Evolutionary conservation across 1,140 invertebrate genomes (phyloP).

Genomic region (Drosophila nigrodunni): DNA sequence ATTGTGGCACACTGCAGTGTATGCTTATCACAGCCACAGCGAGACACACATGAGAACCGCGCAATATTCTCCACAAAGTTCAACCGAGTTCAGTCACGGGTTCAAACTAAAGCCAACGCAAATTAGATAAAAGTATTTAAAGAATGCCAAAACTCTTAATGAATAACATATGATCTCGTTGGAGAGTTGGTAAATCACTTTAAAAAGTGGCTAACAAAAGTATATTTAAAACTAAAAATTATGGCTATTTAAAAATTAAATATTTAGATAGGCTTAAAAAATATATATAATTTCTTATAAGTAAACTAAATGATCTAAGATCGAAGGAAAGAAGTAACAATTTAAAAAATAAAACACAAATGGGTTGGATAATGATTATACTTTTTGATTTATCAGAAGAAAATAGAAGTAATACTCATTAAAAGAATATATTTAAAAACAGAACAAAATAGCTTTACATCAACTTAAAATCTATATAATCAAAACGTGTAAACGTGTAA

Average conservation of each 20-base stretch:
- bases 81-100: constrained; percentile 29
- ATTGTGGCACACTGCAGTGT: constrained; percentile 29
- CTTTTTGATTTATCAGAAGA: too few species aligned
- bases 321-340: too few species aligned
- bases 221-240: neutral
- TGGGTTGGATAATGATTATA: too few species aligned
- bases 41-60: constrained; percentile 9
- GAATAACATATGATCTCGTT: neutral
- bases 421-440: too few species aligned
- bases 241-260: neutral
- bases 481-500: too few species aligned
- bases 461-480: too few species aligned
- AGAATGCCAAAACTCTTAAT: constrained; percentile 9
- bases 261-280: neutral
- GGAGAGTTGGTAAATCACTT: neutral
- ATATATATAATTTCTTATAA: too few species aligned
- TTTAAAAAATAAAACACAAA: too few species aligned
- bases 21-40: constrained; percentile 16
- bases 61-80: constrained; percentile 10
- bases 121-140: constrained; percentile 23
- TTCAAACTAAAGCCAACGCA: constrained; percentile 16
- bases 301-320: too few species aligned
- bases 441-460: too few species aligned
- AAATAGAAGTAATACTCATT: too few species aligned
- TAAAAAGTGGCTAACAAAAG: neutral